Evolutionary conservation across 2,113 vertebrate species (phyloP), one percentile per base, ranked within the genome.

Genomic region (Megaceryle torquata): DNA sequence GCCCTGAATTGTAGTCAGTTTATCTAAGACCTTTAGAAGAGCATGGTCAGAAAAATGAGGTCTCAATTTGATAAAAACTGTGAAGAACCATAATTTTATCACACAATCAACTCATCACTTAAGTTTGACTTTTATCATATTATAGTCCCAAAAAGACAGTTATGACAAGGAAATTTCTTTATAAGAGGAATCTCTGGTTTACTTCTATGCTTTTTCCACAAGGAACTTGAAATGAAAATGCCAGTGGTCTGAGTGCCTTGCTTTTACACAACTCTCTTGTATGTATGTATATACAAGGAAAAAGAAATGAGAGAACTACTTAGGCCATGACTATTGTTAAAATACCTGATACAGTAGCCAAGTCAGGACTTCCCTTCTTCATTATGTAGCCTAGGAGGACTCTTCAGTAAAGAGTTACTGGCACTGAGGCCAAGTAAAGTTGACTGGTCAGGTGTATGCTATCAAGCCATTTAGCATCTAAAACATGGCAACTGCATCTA

Each of bases 171-270:
- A 81, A 31, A 33, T 53, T 37, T 53, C 25, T 81, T 57, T 48
- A 13, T n/a, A 41, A 69, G 41, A 68, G 8, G 10, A 80, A 86
- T 51, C 3, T 24, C 7, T 53, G 10, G 1, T 79, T 61, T 51
- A 63, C 8, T 51, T 17, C 5, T 41, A 20, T 2, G 0, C 2
- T n/a, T n/a, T 75, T 76, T 33, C 2, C 11, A n/a, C 18, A 79
- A 75, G 11, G 13, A 68, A 1, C 0, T 1, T 9, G 22, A 76
- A 86, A 5, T 41, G 28, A 86, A 88, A 26, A 18, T 60, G 7
- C 0, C 13, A 72, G 4, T 18, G 6, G 15, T 80, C 25, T 7
- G 3, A 56, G 15, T 35, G 44, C 24, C 37, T 77, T 24, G 11
- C 4, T 78, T 81, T 91, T 14, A 20, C 41, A 80, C 2, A 56